A percentile compares a stretch with the other conserved stretches of the same genome.
Conservation (phyloP, 1,140 invertebrate genomes). For the Cephus cinctus region DNA sequence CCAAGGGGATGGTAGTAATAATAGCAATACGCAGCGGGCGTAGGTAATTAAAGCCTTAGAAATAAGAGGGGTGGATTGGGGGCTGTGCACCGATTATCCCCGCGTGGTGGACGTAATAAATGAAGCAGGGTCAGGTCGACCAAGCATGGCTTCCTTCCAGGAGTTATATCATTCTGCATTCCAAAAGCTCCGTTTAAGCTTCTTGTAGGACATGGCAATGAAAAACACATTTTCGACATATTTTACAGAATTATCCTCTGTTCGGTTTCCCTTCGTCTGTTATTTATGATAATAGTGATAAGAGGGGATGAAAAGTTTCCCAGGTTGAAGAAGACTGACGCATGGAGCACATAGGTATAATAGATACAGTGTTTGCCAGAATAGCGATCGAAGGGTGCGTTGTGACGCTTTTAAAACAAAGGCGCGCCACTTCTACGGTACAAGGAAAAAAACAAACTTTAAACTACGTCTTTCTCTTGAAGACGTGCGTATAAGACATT, state of each 20-base stretch:
- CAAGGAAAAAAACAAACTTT: neutral
- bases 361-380: slow-evolving; percentile 17
- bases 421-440: slow-evolving; percentile 20
- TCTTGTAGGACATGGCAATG: no score
- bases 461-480: no score
- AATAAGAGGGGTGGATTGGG: slow-evolving; percentile 22
- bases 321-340: no score
- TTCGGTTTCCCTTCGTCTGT: no score
- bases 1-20: neutral
- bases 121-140: slow-evolving; percentile 37
- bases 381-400: slow-evolving; percentile 20
- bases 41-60: slow-evolving; percentile 39
- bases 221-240: no score
- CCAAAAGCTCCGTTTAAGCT: neutral
- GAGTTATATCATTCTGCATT: slow-evolving; percentile 16
- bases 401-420: slow-evolving; percentile 31
- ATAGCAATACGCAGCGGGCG: neutral
- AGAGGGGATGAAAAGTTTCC: no score
- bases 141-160: slow-evolving; percentile 29
- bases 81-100: slow-evolving; percentile 26
- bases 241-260: no score
- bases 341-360: no score
- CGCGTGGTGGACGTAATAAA: slow-evolving; percentile 29
- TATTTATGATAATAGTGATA: no score
- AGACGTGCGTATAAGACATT: no score